Base-by-base conservation (phyloP, 2,888 invertebrate genomes). In the Tenthredo notha region DNA sequence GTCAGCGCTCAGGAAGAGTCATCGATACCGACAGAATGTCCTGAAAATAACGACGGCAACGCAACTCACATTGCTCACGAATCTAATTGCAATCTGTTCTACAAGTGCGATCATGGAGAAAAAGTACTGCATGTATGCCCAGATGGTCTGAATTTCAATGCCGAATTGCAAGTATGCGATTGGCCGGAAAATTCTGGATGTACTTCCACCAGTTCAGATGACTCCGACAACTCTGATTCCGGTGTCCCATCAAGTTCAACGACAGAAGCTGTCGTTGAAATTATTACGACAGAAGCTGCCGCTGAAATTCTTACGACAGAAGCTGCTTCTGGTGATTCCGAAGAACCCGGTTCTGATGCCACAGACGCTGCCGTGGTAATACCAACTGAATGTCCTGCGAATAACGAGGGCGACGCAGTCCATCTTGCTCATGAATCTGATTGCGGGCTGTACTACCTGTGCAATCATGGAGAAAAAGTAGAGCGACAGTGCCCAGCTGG, bases 371-470 rank as follows among this genome's bases (percentile, higher is more conserved):
- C 72, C n/a, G n/a, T n/a, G n/a, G n/a, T n/a, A 37, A 21, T 61
- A 37, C 84, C 86, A 2, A 84, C 72, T 0, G 85, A 85, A 65
- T 87, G 87, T 43, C 87, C 88, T 0, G 10, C 83, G 2, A 9
- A 47, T 12, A 61, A 86, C n/a, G 72, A 85, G 25, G n/a, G 15
- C 4, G 3, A 47, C 7, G 1, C 47, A 2, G 83, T 83, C 7
- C 40, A 77, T 6, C 50, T 88, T 6, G 85, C 90, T 3, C 89
- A 89, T 83, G 88, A 90, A 40, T 88, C 87, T 50, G 61, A 78
- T 4, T 90, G 90, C 6, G 50, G 37, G 3, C 84, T 87, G 40
- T 91, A 86, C 75, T 91, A 89, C 86, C 43, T 25, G 7, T 91
- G 89, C n/a, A 25, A n/a, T 7, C 37, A 86, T 12, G 88, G 88